Evolutionary conservation across 92 coral and sea anemone genomes (phyloP).

Genomic region (Parazoanthus swiftii): DNA sequence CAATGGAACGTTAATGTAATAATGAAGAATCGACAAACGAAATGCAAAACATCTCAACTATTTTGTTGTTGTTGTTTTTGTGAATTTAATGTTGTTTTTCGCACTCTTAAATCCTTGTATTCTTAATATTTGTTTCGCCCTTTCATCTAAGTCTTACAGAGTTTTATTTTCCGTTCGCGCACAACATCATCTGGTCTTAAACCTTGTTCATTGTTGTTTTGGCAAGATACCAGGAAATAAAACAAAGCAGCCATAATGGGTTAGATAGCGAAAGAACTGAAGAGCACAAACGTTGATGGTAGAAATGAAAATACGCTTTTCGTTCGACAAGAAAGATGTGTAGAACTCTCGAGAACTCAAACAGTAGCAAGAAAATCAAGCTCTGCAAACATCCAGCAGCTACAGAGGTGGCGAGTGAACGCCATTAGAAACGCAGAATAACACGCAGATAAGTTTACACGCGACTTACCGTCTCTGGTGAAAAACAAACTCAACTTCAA

Average conservation of each 20-base stretch:
- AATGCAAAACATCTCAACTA: not conserved
- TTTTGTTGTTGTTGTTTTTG: not conserved
- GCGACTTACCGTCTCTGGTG: not conserved
- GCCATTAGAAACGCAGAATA: not conserved
- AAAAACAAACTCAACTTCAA: too few species aligned
- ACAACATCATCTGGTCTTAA: too few species aligned
- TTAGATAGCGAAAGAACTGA: not conserved
- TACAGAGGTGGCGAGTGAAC: not conserved
- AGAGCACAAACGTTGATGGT: not conserved
- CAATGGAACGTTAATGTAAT: not conserved
- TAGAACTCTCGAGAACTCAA: not conserved
- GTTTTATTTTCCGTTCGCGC: not conserved
- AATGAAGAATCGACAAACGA: not conserved
- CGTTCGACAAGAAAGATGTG: not conserved
- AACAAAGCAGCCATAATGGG: too few species aligned
- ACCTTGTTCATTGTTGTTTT: not conserved
- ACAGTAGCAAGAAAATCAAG: not conserved
- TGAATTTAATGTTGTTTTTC: too few species aligned
- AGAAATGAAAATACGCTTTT: not conserved
- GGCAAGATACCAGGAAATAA: not conserved
- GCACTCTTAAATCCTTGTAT: too few species aligned
- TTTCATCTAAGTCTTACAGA: not conserved
- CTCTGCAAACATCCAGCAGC: not conserved
- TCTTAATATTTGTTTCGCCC: not conserved
- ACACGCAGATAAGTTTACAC: not conserved